Percentiles rank a stretch among this genome's conserved stretches.
Evolutionary conservation across 1,140 invertebrate genomes (phyloP).

Genomic region (Drosophila sturtevanti): DNA sequence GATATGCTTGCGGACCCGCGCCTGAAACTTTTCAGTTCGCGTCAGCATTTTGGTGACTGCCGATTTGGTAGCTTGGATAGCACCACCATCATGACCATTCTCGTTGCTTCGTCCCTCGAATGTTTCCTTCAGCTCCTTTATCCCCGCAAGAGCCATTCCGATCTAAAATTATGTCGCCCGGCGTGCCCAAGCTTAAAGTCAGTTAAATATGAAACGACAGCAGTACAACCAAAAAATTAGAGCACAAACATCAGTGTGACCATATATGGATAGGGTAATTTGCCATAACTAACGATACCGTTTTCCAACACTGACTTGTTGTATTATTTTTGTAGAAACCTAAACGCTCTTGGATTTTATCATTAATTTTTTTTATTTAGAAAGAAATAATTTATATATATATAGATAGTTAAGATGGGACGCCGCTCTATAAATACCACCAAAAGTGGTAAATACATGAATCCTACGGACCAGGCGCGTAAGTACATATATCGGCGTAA

Average conservation of each 20-base stretch:
- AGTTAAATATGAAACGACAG: background rate
- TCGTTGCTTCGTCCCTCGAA: constrained; percentile 26
- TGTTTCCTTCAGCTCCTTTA: constrained; percentile 26
- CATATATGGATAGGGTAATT: background rate
- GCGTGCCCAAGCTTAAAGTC: background rate
- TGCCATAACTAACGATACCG: background rate
- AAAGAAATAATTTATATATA: background rate
- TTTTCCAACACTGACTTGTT: background rate
- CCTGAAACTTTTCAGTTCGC: constrained; percentile 67
- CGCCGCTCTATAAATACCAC: constrained; percentile 98
- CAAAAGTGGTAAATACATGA: constrained; percentile 99
- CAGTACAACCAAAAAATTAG: background rate
- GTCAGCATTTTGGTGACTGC: constrained; percentile 64
- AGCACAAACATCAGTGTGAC: background rate
- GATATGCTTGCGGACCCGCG: constrained; percentile 66
- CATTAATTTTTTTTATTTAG: background rate
- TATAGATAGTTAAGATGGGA: constrained; percentile 88
- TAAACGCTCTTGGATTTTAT: background rate
- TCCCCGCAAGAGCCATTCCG: constrained; percentile 11
- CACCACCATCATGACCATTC: constrained; percentile 15
- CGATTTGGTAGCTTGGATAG: constrained; percentile 59
- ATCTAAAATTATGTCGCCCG: background rate
- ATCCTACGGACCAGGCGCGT: constrained; percentile 99
- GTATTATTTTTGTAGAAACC: background rate
- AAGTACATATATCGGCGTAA: constrained; percentile 84